Percentiles rank a stretch among this genome's conserved stretches.
Evolutionary conservation across 2,888 invertebrate genomes (phyloP).

Genomic region (Capitulum mitella): DNA sequence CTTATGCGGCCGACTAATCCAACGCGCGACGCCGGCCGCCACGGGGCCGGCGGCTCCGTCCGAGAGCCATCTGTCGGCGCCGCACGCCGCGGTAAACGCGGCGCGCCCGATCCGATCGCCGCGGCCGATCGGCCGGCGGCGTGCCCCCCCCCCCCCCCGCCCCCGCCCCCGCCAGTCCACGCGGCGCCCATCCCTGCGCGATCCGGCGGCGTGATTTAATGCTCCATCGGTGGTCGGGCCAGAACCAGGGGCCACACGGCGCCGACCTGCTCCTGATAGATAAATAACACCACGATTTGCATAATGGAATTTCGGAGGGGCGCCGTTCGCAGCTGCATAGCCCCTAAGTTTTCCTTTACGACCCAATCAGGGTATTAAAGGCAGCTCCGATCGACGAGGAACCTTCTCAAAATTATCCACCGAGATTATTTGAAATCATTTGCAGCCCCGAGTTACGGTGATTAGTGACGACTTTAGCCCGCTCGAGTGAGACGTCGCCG

Average conservation of each 20-base stretch:
- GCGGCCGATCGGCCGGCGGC: too few species aligned
- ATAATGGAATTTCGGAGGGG: slow-evolving; percentile 4
- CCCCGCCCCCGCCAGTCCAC: too few species aligned
- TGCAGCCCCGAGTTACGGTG: not conserved
- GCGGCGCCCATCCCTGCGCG: too few species aligned
- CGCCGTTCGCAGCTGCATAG: slow-evolving; percentile 10
- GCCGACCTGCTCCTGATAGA: not conserved
- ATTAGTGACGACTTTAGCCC: not conserved
- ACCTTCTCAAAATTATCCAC: not conserved
- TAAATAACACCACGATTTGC: slow-evolving; percentile 17
- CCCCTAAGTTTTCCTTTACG: slow-evolving; percentile 20
- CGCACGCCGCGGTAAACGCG: too few species aligned
- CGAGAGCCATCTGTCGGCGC: too few species aligned
- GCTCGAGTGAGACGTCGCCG: too few species aligned
- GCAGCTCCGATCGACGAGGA: not conserved
- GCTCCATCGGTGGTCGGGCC: not conserved
- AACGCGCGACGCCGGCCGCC: too few species aligned
- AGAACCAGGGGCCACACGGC: not conserved
- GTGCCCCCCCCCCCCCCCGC: too few species aligned
- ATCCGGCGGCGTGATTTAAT: not conserved
- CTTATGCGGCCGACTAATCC: too few species aligned
- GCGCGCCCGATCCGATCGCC: too few species aligned
- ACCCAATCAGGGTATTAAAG: slow-evolving; percentile 18
- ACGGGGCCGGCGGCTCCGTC: too few species aligned
- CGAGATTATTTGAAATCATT: not conserved